These are phyloP conservation scores for Sylvicola cinctus DNA, from an alignment of 2,888 invertebrate species.

Conservation along the genomic window DNA sequence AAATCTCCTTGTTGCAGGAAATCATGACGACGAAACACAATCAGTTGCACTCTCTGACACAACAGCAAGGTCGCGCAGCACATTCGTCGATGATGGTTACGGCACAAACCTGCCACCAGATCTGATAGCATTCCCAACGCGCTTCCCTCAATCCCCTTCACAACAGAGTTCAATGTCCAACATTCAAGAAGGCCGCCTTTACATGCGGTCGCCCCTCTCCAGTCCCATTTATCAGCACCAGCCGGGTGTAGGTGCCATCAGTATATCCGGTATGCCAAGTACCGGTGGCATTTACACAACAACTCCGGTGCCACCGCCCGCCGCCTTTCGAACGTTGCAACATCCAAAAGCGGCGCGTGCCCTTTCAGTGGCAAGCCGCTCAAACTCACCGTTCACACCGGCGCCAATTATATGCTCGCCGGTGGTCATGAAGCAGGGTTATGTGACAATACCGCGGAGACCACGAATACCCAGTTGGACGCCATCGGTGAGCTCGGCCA, in stretches of 20 bases:
- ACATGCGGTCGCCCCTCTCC: constrained; percentile 26
- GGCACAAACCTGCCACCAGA: constrained; percentile 59
- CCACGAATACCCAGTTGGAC: constrained; percentile 70
- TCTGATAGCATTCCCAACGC: constrained; percentile 54
- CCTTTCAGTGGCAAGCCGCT: constrained; percentile 25
- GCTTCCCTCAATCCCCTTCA: constrained; percentile 49
- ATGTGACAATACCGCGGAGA: constrained; percentile 68
- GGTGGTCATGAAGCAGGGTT: constrained; percentile 43
- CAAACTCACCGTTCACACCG: constrained; percentile 56
- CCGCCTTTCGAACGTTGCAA: constrained; percentile 57
- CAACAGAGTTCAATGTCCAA: constrained; percentile 68
- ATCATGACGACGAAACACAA: constrained; percentile 47
- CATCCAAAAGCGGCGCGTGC: constrained; percentile 35
- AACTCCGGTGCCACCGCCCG: constrained; percentile 36
- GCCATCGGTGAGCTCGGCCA: constrained; percentile 35
- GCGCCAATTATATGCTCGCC: constrained; percentile 44
- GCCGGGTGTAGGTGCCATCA: constrained; percentile 9
- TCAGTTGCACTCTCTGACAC: constrained; percentile 43
- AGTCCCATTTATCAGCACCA: constrained; percentile 36
- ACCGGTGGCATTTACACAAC: constrained; percentile 25
- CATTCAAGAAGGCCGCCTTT: constrained; percentile 34
- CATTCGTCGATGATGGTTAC: constrained; percentile 25
- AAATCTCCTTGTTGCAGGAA: constrained; percentile 25
- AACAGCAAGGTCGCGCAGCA: constrained; percentile 28
- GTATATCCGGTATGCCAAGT: no score